Evolutionary conservation across 2,888 invertebrate genomes (phyloP), one percentile per base, ranked within the genome.

Genomic region (Pyralis farinalis): DNA sequence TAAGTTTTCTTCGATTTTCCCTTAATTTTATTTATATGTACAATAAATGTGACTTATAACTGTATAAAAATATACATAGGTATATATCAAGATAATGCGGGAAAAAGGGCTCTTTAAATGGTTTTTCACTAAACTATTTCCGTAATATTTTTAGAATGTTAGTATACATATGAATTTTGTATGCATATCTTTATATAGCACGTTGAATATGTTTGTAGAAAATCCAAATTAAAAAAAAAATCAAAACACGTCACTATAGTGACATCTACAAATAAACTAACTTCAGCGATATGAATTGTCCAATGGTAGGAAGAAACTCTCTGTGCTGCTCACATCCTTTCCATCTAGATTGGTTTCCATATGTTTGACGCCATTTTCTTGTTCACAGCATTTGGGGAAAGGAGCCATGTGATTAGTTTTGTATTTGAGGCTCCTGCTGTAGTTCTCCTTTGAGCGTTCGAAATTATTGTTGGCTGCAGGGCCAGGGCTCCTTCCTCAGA

Each of bases 371-470:
- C 74, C 74, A 36, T 73, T 80, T 30, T 79, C 84, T 27, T 62
- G 67, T 35, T 86, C 86, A 47, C 86, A 86, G 55, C 86, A 86
- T 54, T 78, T 83, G 0, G 86, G 86, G 50, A 86, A 86, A 0
- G 86, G 85, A 0, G 80, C 80, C 39, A 53, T 57, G 43, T 46
- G 60, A 47, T 82, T 74, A 3, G 70, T 53, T 49, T 71, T 76
- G 53, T 68, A 69, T 7, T 65, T 49, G 32, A 68, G 54, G 2
- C 72, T 61, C 43, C 78, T 80, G 66, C 77, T 82, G 54, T 79
- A 82, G 64, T 84, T 81, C 54, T 72, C 70, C 46, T 82, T 71
- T 48, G 73, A 72, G 40, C 74, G 61, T 42, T 71, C 74, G 36
- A 61, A 63, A 54, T 82, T 78, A 62, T 80, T 80, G 61, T 79